A percentile compares a stretch with the other conserved stretches of the same genome.
phyloP scores from a whole-genome alignment of 1,140 invertebrate genomes.

The Drosophila elegans region DNA sequence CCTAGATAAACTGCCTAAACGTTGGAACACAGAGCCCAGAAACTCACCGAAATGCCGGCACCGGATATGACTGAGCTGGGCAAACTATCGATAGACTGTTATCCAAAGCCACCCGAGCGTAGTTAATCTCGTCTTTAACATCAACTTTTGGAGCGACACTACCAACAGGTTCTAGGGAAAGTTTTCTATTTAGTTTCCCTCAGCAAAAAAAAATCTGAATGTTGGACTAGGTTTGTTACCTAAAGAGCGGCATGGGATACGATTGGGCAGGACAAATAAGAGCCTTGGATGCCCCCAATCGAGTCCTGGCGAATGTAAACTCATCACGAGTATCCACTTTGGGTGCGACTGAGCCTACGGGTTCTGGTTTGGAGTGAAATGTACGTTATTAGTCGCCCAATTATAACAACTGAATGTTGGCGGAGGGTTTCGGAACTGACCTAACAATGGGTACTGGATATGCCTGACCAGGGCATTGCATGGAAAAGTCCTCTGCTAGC shows the following conservation, averaged over 20 bases:
- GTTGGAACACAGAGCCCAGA: background rate
- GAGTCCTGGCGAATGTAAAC: constrained; percentile 83
- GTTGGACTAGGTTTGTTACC: constrained; percentile 81
- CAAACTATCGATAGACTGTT: constrained; percentile 87
- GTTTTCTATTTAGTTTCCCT: background rate
- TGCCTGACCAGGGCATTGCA: constrained; percentile 89
- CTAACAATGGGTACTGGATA: constrained; percentile 88
- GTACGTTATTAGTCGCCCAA: background rate
- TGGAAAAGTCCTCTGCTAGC: constrained; percentile 87
- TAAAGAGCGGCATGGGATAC: constrained; percentile 88
- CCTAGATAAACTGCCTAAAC: constrained; percentile 36
- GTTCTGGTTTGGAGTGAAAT: constrained; percentile 86
- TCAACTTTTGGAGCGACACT: constrained; percentile 89
- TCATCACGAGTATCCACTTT: constrained; percentile 87
- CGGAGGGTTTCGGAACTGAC: constrained; percentile 83
- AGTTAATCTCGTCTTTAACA: constrained; percentile 78
- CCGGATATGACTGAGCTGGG: constrained; percentile 88
- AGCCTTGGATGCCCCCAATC: constrained; percentile 85
- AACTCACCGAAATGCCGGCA: constrained; percentile 87
- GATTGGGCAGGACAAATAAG: constrained; percentile 88
- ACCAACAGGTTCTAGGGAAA: constrained; percentile 88
- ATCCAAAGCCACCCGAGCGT: constrained; percentile 68
- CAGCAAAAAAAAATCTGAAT: constrained; percentile 34
- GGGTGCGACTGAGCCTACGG: constrained; percentile 89
- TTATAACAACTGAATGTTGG: constrained; percentile 46